phyloP scores from a whole-genome alignment of 2,797 vertebrate genomes.

The Anguilla marmorata region DNA sequence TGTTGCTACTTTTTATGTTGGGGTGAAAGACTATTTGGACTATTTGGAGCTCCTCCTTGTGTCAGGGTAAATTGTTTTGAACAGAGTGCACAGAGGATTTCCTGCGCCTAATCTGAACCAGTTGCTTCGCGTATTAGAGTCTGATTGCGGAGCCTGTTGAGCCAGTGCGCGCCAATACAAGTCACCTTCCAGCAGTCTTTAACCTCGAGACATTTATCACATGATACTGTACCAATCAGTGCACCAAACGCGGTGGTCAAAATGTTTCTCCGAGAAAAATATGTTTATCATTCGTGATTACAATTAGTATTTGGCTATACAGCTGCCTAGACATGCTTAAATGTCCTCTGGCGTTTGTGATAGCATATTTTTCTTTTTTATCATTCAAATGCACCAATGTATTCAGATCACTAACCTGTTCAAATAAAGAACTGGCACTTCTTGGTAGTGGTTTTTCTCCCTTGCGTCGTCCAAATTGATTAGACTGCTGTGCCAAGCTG shows the following conservation, averaged over 20 bases:
- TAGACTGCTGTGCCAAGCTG: neutral
- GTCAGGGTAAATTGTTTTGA: slow-evolving; percentile 82
- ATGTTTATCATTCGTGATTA: neutral
- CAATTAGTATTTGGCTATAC: neutral
- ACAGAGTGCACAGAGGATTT: slow-evolving; percentile 82
- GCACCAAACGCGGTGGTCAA: neutral
- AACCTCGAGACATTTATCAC: slow-evolving; percentile 50
- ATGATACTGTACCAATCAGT: neutral
- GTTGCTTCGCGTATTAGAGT: slow-evolving; percentile 72
- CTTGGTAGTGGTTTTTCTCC: neutral
- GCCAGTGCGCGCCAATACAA: slow-evolving; percentile 53
- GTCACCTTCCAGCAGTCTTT: slow-evolving; percentile 46
- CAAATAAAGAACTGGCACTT: neutral
- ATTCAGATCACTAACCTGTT: neutral
- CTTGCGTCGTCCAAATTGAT: neutral
- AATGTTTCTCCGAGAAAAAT: neutral
- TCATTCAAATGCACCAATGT: too few species aligned
- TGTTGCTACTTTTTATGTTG: slow-evolving; percentile 16
- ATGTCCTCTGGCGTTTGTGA: neutral
- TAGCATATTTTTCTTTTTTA: neutral
- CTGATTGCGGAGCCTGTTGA: slow-evolving; percentile 72
- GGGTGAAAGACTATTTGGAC: slow-evolving; percentile 34
- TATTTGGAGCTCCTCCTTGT: slow-evolving; percentile 60
- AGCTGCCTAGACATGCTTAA: neutral
- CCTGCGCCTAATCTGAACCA: slow-evolving; percentile 84